phyloP scores from a whole-genome alignment of 92 coral and sea anemone genomes.

The Porites evermanni region DNA sequence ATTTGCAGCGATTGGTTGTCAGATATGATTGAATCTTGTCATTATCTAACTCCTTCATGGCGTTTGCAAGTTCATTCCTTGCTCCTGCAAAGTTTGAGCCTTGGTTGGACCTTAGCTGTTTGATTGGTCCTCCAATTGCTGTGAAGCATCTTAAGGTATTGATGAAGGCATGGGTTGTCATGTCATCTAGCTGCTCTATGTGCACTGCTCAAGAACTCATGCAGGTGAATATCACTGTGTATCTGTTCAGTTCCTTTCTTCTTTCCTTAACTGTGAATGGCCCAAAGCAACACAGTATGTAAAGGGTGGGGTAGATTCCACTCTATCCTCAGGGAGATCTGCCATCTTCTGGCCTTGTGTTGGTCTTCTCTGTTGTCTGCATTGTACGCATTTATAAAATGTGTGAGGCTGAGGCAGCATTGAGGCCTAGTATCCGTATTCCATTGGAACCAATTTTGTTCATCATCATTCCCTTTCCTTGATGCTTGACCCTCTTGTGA shows the following conservation, averaged over 20 bases:
- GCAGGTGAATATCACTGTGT: conserved; percentile 18
- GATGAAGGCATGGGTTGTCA: conserved; percentile 42
- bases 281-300: conserved; percentile 37
- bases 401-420: no score
- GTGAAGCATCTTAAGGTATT: conserved; percentile 35
- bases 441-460: no score
- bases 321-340: conserved; percentile 32
- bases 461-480: no score
- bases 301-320: conserved; percentile 38
- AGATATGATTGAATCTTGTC: conserved; percentile 15
- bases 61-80: conserved; percentile 32
- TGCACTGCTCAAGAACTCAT: conserved; percentile 40
- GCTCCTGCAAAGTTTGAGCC: conserved; percentile 48
- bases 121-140: conserved; percentile 25
- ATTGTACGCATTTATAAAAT: no score
- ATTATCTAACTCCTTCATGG: conserved; percentile 20
- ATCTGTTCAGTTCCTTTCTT: conserved; percentile 32
- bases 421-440: no score
- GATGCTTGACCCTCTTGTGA: no score
- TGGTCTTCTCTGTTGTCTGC: conserved; percentile 3
- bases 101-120: conserved; percentile 37
- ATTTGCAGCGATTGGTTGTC: conserved; percentile 11
- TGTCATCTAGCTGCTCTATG: conserved; percentile 23
- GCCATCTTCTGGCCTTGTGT: conserved; percentile 55
- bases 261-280: conserved; percentile 32